Evolutionary conservation across 2,888 invertebrate genomes (phyloP), one percentile per base, ranked within the genome.

Genomic region (Diogma glabrata): DNA sequence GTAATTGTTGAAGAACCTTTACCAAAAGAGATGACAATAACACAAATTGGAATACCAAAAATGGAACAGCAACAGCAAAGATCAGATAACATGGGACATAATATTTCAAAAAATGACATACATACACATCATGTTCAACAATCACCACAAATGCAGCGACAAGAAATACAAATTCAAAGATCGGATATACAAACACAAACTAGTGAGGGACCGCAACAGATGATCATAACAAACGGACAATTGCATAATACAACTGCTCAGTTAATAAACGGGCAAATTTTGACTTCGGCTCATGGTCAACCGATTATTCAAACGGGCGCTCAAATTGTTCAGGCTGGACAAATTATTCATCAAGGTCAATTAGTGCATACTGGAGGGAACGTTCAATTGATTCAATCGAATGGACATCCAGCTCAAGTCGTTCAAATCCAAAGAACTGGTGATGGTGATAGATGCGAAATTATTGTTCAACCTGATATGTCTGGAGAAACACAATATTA

Each of bases 371-470:
- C 63, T 50, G 67, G 68, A 0, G 54, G 54, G 14, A 67, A 70
- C 1, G 53, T 70, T 38, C 70, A 70, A 54, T 61, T 70, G 56
- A 67, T 70, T 17, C 70, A 69, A 52, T 69, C 69, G 50, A 70
- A 70, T 55, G 69, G 69, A 10, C 60, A 60, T 20, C 57, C 57
- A 12, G 56, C 60, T 8, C 60, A 60, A 52, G 58, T 62, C 3
- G 57, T 61, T 9, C 60, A 60, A 51, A 57, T 61, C n/a, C 60
- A 61, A 53, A 53, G 49, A 47, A 58, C 56, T 46, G 53, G 56
- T 49, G 58, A 60, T 45, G 57, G 56, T 30, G 57, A 57, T 33
- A 59, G 58, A 24, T 60, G 60, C 48, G 58, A 60, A 52, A 63
- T 65, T n/a, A 59, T 66, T 24, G 65, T 67, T n/a, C 56, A 57